Base-by-base conservation (phyloP, 2,113 vertebrate species). In the Chaetorhynchus papuensis region DNA sequence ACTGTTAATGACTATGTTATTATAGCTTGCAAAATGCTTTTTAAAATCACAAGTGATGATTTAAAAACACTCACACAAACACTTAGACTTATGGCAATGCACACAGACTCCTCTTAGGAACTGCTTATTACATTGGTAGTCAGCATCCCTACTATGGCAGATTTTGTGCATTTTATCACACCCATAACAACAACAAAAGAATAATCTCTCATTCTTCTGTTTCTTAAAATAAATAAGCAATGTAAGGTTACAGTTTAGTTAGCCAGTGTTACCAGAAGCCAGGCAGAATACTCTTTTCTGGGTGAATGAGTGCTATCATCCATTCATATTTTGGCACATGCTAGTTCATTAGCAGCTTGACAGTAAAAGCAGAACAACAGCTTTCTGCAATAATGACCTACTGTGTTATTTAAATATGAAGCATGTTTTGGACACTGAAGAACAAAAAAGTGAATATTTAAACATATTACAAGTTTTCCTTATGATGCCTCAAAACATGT, bases 41-140 rank as follows among this genome's bases (percentile, higher is more conserved):
- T 59, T 66, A 78, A 89, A 82, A 83, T 80, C 88, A 94, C 64
- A 91, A 83, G 69, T 39, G 54, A 70, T n/a, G 56, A 92, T 69
- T 93, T 94, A 44, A 66, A 90, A 96, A 90, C 31, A 57, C 37
- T 93, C 41, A 59, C 7, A 47, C 4, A 78, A 20, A 71, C 28
- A n/a, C 41, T 42, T 41, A 31, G 13, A 60, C 33, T 79, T 76
- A 59, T 0, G 2, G 56, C 77, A 93, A 72, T 0, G 1, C 44
- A 71, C 21, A 70, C 5, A 91, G 53, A 53, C 10, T 79, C 39
- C 61, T 75, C 81, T 69, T 33, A 31, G 37, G 63, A 87, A 60
- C 0, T 57, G 20, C 49, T 44, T 66, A 53, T 53, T 83, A 69
- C 31, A 30, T 2, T 44, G 45, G 63, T 21, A 94, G 75, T 37